phyloP scores from a whole-genome alignment of 1,140 invertebrate species.

The Mesaphorura yosii region DNA sequence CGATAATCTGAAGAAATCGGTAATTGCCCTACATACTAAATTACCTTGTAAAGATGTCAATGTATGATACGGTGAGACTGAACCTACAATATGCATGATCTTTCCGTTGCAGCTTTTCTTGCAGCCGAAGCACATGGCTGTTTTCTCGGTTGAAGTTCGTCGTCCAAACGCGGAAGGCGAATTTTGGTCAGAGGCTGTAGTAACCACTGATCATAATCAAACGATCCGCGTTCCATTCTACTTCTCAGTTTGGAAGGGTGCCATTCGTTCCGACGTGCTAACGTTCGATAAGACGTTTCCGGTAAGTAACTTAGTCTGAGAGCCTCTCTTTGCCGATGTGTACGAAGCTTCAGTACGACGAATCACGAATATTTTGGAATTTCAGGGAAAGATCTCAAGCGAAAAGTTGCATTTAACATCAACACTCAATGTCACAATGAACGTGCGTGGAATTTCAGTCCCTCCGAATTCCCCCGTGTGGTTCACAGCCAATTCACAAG shows the following conservation, averaged over 20 bases:
- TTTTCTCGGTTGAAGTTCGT: slow-evolving; percentile 58
- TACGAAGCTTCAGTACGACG: too few species aligned
- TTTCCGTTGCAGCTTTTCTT: slow-evolving; percentile 42
- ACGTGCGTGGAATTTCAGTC: slow-evolving; percentile 12
- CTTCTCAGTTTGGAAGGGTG: slow-evolving; percentile 29
- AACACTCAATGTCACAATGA: slow-evolving; percentile 27
- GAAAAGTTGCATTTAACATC: slow-evolving; percentile 31
- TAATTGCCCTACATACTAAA: slow-evolving; percentile 4
- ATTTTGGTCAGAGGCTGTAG: slow-evolving; percentile 50
- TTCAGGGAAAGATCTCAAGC: slow-evolving; percentile 58
- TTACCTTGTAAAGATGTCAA: background rate
- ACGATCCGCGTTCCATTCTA: slow-evolving; percentile 27
- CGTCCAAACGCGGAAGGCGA: slow-evolving; percentile 56
- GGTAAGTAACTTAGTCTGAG: slow-evolving; percentile 44
- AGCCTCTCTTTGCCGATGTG: slow-evolving; percentile 1
- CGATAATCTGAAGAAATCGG: slow-evolving; percentile 28
- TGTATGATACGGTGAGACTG: background rate
- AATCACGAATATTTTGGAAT: slow-evolving; percentile 32
- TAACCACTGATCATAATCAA: slow-evolving; percentile 30
- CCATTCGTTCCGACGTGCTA: slow-evolving; percentile 44
- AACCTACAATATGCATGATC: background rate
- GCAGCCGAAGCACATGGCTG: slow-evolving; percentile 54
- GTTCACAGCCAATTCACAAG: slow-evolving; percentile 22
- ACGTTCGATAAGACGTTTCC: slow-evolving; percentile 72
- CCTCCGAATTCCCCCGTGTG: slow-evolving; percentile 19